Evolutionary conservation across 92 coral and sea anemone species (phyloP).

Genomic region (Epizoanthus illoricatus): DNA sequence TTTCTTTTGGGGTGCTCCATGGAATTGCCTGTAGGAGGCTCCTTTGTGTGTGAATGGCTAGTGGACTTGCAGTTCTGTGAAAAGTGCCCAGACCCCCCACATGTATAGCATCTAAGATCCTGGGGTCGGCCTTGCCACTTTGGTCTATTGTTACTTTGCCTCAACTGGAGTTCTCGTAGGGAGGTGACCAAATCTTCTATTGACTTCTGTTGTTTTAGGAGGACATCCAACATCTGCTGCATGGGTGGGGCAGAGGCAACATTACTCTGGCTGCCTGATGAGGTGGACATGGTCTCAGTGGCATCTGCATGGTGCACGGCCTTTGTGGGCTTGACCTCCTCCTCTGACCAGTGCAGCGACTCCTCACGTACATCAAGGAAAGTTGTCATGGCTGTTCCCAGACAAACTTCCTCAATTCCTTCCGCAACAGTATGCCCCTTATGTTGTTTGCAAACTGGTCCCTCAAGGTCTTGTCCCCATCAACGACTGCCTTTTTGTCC

Average conservation of each 20-base stretch:
- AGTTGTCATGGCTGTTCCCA: constrained; percentile 2
- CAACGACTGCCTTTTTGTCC: constrained; percentile 43
- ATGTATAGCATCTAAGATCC: constrained; percentile 4
- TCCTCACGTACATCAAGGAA: constrained; percentile 44
- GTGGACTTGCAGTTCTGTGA: constrained; percentile 44
- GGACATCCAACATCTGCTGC: constrained; percentile 28
- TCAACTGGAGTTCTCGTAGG: constrained; percentile 6
- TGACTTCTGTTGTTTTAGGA: constrained; percentile 28
- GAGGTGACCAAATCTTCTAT: constrained; percentile 28
- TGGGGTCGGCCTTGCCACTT: background rate
- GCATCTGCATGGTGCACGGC: background rate
- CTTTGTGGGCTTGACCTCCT: constrained; percentile 23
- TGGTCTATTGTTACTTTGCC: background rate
- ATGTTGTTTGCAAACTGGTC: constrained; percentile 49
- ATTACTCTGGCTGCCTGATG: constrained; percentile 1
- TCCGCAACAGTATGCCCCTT: constrained; percentile 4
- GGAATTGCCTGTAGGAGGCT: background rate
- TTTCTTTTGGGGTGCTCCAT: background rate
- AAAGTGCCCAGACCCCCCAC: constrained; percentile 39
- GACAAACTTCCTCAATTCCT: constrained; percentile 48
- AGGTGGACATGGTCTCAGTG: background rate
- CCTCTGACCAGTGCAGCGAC: constrained; percentile 43
- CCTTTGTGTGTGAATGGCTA: constrained; percentile 3
- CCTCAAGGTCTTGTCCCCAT: constrained; percentile 38
- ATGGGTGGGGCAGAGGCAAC: constrained; percentile 23